These are phyloP conservation scores for Sarcophaga subvicina DNA, from an alignment of 2,888 invertebrate species.

Conservation along the genomic window DNA sequence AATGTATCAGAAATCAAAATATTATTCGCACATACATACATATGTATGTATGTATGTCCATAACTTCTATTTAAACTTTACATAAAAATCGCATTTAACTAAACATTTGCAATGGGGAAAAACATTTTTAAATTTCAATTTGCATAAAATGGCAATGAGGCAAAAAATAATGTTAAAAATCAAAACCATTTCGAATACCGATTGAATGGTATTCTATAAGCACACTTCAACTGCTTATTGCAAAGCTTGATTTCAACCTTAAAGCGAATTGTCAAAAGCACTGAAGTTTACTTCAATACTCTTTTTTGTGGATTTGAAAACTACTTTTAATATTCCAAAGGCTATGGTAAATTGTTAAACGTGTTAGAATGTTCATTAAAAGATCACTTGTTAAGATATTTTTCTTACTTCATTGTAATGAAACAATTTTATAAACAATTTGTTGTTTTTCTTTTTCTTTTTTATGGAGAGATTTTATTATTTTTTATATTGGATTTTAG, in stretches of 20 bases:
- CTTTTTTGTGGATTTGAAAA: not conserved
- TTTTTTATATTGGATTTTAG: conserved; percentile 18
- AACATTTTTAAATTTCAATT: conserved; percentile 7
- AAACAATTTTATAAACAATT: conserved; percentile 36
- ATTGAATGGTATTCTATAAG: not conserved
- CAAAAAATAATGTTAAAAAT: not conserved
- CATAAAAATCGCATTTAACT: conserved; percentile 2
- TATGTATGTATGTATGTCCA: not conserved
- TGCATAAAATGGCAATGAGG: conserved; percentile 40
- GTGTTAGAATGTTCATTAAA: conserved; percentile 54
- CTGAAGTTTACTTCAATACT: conserved; percentile 2
- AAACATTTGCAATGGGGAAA: not conserved
- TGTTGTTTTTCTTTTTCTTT: conserved; percentile 1
- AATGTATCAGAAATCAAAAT: conserved; percentile 4
- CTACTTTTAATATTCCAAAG: conserved; percentile 35
- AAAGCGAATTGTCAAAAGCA: too few species aligned
- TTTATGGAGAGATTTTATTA: conserved; percentile 9
- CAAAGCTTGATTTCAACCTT: not conserved
- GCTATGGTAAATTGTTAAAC: conserved; percentile 56
- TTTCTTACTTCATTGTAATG: conserved; percentile 46
- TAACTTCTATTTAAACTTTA: not conserved
- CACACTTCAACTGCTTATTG: not conserved
- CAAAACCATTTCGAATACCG: conserved; percentile 8
- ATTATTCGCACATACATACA: conserved; percentile 22
- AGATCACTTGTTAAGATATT: conserved; percentile 54